Percentiles rank a stretch among this genome's conserved stretches.
Evolutionary conservation across 2,888 invertebrate species (phyloP).

Genomic region (Melipona beecheii): DNA sequence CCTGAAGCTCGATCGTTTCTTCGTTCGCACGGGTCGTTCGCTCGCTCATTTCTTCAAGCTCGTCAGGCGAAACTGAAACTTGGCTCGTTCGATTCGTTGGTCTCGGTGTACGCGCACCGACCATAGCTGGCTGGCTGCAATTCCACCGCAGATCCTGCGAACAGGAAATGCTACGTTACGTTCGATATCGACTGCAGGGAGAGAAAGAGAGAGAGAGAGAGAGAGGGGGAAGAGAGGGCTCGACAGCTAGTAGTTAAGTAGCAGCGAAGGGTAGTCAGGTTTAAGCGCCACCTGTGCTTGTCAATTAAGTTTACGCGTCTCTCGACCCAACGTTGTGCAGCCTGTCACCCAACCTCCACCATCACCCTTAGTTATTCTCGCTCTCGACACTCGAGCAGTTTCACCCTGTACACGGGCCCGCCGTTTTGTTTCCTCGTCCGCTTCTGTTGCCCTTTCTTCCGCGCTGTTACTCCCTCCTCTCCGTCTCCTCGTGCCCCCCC

Average conservation of each 20-base stretch:
- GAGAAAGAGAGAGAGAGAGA: slow-evolving; percentile 5
- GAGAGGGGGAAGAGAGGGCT: slow-evolving; percentile 13
- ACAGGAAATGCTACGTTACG: slow-evolving; percentile 43
- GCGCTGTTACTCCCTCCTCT: slow-evolving; percentile 18
- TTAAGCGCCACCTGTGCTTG: slow-evolving; percentile 79
- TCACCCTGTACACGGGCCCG: slow-evolving; percentile 21
- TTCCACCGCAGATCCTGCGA: slow-evolving; percentile 56
- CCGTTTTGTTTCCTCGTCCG: slow-evolving; percentile 18
- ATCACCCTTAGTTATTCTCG: slow-evolving; percentile 69
- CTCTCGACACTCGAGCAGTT: slow-evolving; percentile 49
- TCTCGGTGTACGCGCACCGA: neutral
- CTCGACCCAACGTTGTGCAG: slow-evolving; percentile 68
- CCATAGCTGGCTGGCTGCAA: slow-evolving; percentile 41
- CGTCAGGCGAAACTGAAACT: slow-evolving; percentile 58
- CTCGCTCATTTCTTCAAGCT: slow-evolving; percentile 43
- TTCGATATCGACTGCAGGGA: slow-evolving; percentile 32
- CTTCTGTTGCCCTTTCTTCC: slow-evolving; percentile 38
- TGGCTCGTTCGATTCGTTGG: slow-evolving; percentile 31
- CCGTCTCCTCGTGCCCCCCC: neutral
- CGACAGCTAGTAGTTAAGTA: slow-evolving; percentile 70
- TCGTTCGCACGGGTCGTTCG: slow-evolving; percentile 32
- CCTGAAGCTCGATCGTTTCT: slow-evolving; percentile 7
- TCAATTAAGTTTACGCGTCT: slow-evolving; percentile 80
- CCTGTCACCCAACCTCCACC: slow-evolving; percentile 57
- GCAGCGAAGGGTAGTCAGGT: slow-evolving; percentile 75